Evolutionary conservation across 2,113 vertebrate genomes (phyloP), one percentile per base, ranked within the genome.

Genomic region (Albula glossodonta): DNA sequence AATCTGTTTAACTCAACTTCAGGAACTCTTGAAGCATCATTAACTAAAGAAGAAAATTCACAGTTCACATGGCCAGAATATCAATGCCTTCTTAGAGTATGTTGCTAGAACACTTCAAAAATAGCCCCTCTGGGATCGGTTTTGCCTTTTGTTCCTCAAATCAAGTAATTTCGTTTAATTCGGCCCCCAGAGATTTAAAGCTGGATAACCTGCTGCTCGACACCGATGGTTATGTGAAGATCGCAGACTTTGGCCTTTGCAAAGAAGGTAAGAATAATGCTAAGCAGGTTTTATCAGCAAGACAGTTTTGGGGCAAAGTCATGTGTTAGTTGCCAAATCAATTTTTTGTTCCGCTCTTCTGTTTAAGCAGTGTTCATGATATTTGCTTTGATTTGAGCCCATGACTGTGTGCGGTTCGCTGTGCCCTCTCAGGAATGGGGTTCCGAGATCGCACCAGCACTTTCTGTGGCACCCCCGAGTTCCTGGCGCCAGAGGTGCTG

Each of bases 181-280:
- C 92, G 63, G 41, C 83, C 91, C 90, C 48, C 93, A 99, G 98
- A 94, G 98, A 99, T 95, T 92, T 99, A 92, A 99, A 99, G 95
- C 94, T 99, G 94, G 98, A 99, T 93, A 99, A 99, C 89, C 95
- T 99, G 92, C 90, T 99, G 90, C 94, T 99, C 93, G 98, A 99
- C 90, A 99, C 98, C 77, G 98, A 99, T 93, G 98, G 98, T 87
- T 99, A 99, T 80, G 98, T 99, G 89, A 99, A 99, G 95, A 99
- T 99, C 82, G 98, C 98, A 52, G 98, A 99, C 94, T 99, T 99
- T 90, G 98, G 98, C 86, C 98, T 99, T 92, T 99, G 98, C 90
- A 99, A 99, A 97, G 98, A 99, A 97, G 98, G 98, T 99, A 95
- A 81, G 9, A 10, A 5, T 50, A 41, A 5, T 74, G 15, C 13